Evolutionary conservation across 2,888 invertebrate genomes (phyloP), one percentile per base, ranked within the genome.

Genomic region (Standfussiana lucernea): DNA sequence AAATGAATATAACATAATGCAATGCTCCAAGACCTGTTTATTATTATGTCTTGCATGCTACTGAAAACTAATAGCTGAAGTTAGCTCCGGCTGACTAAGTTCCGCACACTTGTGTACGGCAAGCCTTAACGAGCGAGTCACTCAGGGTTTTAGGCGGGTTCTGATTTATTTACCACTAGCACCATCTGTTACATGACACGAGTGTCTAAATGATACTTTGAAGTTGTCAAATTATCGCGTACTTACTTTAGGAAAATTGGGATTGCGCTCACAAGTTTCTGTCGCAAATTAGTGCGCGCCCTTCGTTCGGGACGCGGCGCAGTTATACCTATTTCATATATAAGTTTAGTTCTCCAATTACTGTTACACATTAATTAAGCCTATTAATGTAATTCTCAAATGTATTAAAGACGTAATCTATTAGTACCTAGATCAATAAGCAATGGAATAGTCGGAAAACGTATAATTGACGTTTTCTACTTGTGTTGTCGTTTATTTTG

Each of bases 151-250:
- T 92, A 93, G 92, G 89, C 91, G 89, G 86, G 89, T 86, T 89
- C 90, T 92, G 94, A 94, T 94, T 94, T 95, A 94, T 95, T 94
- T 94, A 93, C 92, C 94, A 94, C 93, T 91, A 92, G 91, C 88
- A 91, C 92, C 95, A 95, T 95, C 94, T 95, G 96, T 92, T 94
- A 89, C 91, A 88, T 91, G 92, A 94, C 92, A 93, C 91, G 87
- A 91, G 91, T 91, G 87, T 90, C 92, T 93, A 93, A 95, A 95
- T 93, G 94, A 95, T 93, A 95, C 92, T 95, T 95, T 95, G 93
- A 96, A 95, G 93, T 95, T 94, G 93, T 94, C 94, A 94, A 95
- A 95, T 95, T 95, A 95, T 92, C 95, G 93, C 91, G 89, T 91
- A 92, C 92, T 92, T 91, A 90, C 91, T 91, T 88, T 83, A 89